A percentile compares a stretch with the other conserved stretches of the same genome.
Conservation (phyloP, 2,113 vertebrate species). For the Lates calcarifer region DNA sequence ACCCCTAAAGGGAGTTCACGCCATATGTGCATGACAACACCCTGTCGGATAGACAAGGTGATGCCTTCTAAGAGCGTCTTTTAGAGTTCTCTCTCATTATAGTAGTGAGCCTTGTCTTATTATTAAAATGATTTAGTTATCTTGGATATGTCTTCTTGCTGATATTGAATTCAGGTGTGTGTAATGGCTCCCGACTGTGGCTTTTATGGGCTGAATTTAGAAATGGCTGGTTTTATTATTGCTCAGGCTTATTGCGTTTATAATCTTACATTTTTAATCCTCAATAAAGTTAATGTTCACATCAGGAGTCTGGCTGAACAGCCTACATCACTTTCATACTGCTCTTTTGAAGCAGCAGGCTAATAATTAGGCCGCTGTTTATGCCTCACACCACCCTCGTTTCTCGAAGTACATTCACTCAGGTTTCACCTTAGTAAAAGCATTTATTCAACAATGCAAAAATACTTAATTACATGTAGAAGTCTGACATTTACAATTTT, state of each 20-base stretch:
- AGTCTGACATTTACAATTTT: not conserved
- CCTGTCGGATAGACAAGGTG: constrained; percentile 65
- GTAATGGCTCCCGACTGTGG: constrained; percentile 19
- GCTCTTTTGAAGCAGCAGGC: constrained; percentile 18
- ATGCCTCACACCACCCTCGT: not conserved
- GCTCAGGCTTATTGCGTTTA: constrained; percentile 34
- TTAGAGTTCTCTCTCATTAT: constrained; percentile 32
- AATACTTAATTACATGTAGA: not conserved
- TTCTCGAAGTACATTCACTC: not conserved
- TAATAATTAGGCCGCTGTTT: constrained; percentile 33
- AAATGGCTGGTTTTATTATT: constrained; percentile 36
- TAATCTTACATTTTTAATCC: constrained; percentile 45
- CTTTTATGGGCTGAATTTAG: constrained; percentile 31
- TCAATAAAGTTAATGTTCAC: constrained; percentile 51
- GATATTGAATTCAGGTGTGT: constrained; percentile 28
- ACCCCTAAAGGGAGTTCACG: constrained; percentile 75
- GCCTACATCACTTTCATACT: constrained; percentile 27
- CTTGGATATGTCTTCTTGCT: not conserved
- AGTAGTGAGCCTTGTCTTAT: constrained; percentile 21
- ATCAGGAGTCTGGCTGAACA: constrained; percentile 27
- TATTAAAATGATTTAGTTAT: constrained; percentile 28
- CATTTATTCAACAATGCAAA: not conserved
- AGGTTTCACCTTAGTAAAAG: not conserved
- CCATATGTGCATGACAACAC: constrained; percentile 79
- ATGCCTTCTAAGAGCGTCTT: constrained; percentile 41